Evolutionary conservation across 2,113 vertebrate species (phyloP).

Genomic region (Ctenodactylus gundi): DNA sequence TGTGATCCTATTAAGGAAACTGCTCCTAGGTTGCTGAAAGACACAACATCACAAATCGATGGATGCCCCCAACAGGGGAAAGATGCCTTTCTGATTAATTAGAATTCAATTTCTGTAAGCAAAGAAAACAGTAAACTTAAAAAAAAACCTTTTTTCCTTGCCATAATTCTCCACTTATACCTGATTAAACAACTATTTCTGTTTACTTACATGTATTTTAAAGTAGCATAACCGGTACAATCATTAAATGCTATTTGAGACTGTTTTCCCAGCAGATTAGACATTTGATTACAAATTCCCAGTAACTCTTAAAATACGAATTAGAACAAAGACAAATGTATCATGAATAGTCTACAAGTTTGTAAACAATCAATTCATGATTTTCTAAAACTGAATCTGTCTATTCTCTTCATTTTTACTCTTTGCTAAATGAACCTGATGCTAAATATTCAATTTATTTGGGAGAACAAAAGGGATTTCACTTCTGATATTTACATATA

Average conservation of each 20-base stretch:
- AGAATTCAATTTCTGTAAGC: constrained; percentile 85
- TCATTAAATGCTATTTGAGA: background rate
- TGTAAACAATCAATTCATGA: background rate
- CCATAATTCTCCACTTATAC: background rate
- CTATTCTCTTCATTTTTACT: background rate
- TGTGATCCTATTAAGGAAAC: constrained; percentile 80
- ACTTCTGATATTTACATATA: background rate
- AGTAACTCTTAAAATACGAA: constrained; percentile 21
- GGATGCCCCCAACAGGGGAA: constrained; percentile 81
- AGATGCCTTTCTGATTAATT: constrained; percentile 86
- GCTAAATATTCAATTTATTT: background rate
- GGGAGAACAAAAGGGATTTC: background rate
- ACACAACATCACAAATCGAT: constrained; percentile 84
- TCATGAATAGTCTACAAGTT: background rate
- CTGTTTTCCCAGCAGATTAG: background rate
- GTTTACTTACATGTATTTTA: background rate
- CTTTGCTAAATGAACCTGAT: background rate
- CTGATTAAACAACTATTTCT: background rate
- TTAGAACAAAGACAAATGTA: constrained; percentile 39
- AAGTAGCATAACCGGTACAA: background rate
- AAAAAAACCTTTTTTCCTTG: constrained; percentile 72
- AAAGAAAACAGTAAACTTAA: constrained; percentile 77
- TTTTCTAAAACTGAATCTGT: background rate
- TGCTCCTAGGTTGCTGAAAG: constrained; percentile 79
- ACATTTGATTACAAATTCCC: background rate